Conservation (phyloP, 2,113 vertebrate species). For the Mustela lutreola region DNA sequence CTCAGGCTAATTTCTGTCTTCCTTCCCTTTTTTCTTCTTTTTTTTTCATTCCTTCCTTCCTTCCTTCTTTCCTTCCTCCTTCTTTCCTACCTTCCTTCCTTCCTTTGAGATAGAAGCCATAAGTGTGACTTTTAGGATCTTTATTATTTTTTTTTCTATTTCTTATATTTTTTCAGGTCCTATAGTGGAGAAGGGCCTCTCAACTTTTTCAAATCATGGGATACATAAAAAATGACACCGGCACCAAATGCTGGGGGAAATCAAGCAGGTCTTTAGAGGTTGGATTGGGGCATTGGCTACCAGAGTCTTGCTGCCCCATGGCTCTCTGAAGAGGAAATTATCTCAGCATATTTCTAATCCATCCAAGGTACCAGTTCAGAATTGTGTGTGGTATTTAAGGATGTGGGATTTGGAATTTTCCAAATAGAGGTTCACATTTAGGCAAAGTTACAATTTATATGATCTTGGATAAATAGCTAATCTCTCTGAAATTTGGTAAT, state of each 20-base stretch:
- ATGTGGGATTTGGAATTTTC: neutral
- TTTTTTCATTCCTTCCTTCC: neutral
- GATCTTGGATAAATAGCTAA: neutral
- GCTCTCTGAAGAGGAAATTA: neutral
- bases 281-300: neutral
- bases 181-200: neutral
- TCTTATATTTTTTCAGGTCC: neutral
- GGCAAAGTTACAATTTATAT: neutral
- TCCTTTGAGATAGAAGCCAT: neutral
- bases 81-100: neutral
- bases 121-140: neutral
- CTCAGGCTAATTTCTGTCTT: neutral
- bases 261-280: rapidly evolving
- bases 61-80: neutral
- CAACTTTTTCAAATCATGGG: neutral
- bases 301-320: rapidly evolving
- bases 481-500: neutral
- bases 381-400: neutral
- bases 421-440: neutral
- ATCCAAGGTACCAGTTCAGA: neutral
- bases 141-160: neutral
- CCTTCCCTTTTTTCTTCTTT: neutral
- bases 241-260: neutral
- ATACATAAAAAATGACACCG: neutral
- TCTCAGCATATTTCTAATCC: neutral